Percentiles rank a stretch among this genome's conserved stretches.
Conservation (phyloP, 2,797 vertebrate species). For the Amblyraja radiata region DNA sequence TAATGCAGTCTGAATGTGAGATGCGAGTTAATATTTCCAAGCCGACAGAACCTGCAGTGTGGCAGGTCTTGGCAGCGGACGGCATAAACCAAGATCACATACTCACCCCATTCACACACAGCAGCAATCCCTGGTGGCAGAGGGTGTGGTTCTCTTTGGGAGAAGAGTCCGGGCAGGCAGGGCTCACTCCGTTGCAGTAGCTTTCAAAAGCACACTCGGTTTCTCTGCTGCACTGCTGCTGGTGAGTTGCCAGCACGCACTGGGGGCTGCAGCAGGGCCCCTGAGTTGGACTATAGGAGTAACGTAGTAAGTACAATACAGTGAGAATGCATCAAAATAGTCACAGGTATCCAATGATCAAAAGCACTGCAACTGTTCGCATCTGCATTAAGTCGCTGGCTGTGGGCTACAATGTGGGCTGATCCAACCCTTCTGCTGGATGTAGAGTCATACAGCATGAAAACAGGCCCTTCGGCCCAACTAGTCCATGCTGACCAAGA, state of each 20-base stretch:
- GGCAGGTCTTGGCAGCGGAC: neutral
- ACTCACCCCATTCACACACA: conserved; percentile 67
- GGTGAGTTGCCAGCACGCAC: conserved; percentile 54
- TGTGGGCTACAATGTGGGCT: too few relatives aligned
- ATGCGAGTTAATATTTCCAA: too few relatives aligned
- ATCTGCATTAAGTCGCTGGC: too few relatives aligned
- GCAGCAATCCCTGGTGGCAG: conserved; percentile 59
- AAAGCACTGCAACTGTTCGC: neutral
- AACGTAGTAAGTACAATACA: neutral
- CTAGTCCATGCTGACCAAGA: too few relatives aligned
- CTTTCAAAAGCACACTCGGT: conserved; percentile 59
- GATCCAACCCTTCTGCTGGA: too few relatives aligned
- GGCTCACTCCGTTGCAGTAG: conserved; percentile 56
- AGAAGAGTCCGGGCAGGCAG: conserved; percentile 54
- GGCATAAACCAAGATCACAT: neutral
- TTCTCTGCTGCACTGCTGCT: conserved; percentile 56
- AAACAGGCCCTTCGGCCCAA: too few relatives aligned
- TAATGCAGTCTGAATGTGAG: neutral
- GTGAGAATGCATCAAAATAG: neutral
- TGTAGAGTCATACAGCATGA: too few relatives aligned
- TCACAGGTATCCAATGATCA: neutral
- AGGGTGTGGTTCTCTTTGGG: conserved; percentile 63
- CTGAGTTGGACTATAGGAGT: conserved; percentile 62
- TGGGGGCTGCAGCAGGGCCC: conserved; percentile 62
- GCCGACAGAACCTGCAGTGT: neutral